phyloP scores from a whole-genome alignment of 2,113 vertebrate genomes.

The Hyperopisus bebe region DNA sequence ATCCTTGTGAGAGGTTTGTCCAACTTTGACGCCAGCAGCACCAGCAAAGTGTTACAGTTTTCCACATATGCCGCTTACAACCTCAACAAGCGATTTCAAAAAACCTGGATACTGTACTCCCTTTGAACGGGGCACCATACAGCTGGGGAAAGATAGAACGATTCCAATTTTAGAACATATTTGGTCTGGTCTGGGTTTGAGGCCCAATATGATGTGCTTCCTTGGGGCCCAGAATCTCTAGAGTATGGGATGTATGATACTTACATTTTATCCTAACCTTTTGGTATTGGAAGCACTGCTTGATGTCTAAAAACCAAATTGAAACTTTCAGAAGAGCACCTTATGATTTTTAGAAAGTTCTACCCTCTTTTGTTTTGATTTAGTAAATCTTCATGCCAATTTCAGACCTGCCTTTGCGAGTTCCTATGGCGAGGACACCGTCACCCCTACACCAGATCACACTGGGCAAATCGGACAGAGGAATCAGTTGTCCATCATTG shows the following conservation, averaged over 20 bases:
- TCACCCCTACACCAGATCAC: constrained; percentile 42
- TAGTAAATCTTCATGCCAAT: background rate
- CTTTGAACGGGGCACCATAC: background rate
- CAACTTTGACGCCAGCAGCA: background rate
- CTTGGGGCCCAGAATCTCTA: background rate
- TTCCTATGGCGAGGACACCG: background rate
- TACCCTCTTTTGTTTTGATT: background rate
- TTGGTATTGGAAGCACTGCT: background rate
- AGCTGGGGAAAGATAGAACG: background rate
- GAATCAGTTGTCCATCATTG: background rate
- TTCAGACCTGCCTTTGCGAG: constrained; percentile 44
- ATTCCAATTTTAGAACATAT: background rate
- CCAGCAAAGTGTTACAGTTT: background rate
- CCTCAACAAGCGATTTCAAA: constrained; percentile 33
- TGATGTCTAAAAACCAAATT: background rate
- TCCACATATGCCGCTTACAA: constrained; percentile 22
- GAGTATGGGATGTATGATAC: constrained; percentile 40
- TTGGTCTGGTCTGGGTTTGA: background rate
- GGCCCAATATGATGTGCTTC: background rate
- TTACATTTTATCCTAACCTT: background rate
- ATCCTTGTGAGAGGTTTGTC: background rate
- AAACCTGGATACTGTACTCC: constrained; percentile 23
- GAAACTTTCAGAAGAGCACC: background rate
- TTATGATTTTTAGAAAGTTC: background rate
- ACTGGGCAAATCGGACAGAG: background rate